A percentile compares a stretch with the other conserved stretches of the same genome.
Evolutionary conservation across 1,140 invertebrate species (phyloP).

Genomic region (Leptopilina clavipes): DNA sequence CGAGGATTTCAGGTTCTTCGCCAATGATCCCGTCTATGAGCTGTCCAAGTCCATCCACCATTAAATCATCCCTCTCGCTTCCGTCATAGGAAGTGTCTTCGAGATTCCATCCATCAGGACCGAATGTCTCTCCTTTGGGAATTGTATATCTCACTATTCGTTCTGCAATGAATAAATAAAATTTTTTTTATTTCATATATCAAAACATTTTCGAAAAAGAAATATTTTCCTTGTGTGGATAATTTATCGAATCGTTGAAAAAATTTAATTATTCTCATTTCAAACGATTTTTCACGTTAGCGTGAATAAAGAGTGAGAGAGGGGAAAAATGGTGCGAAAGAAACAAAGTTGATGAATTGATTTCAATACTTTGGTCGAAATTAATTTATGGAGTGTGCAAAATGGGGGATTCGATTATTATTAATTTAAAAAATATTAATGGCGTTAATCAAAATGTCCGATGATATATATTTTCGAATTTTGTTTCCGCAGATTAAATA

Average conservation of each 20-base stretch:
- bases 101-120: slow-evolving; percentile 84
- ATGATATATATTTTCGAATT: slow-evolving; percentile 31
- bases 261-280: too few species aligned
- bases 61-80: slow-evolving; percentile 78
- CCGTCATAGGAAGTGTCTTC: slow-evolving; percentile 96
- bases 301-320: neutral
- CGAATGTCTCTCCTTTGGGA: slow-evolving; percentile 75
- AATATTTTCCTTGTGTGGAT: too few species aligned
- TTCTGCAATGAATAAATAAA: slow-evolving; percentile 61
- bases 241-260: too few species aligned
- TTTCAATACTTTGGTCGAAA: neutral
- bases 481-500: slow-evolving; percentile 32
- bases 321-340: neutral
- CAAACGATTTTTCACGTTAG: neutral
- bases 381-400: neutral
- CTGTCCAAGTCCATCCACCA: slow-evolving; percentile 87
- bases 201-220: neutral
- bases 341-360: neutral
- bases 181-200: neutral
- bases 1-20: slow-evolving; percentile 58
- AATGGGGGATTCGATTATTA: neutral
- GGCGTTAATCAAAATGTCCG: slow-evolving; percentile 24
- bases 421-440: slow-evolving; percentile 29
- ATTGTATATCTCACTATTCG: slow-evolving; percentile 80
- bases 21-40: slow-evolving; percentile 81